Evolutionary conservation across 2,797 vertebrate species (phyloP).

Genomic region (Galago senegalensis): DNA sequence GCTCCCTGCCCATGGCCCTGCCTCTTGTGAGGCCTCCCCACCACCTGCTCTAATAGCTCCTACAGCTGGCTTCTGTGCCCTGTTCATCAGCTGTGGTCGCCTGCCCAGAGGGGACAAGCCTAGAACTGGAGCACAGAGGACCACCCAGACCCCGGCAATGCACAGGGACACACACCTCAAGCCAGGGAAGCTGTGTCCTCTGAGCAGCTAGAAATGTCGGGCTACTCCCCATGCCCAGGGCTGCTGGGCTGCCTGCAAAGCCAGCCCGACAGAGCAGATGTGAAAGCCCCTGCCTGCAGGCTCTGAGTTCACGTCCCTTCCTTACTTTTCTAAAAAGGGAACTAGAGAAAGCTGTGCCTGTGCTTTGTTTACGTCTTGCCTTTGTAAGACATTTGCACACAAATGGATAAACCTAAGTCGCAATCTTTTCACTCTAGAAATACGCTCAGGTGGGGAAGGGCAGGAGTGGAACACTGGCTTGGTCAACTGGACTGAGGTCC

Average conservation of each 20-base stretch:
- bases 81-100: not conserved
- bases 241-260: not conserved
- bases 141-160: not conserved
- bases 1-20: not conserved
- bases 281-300: not conserved
- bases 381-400: not conserved
- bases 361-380: not conserved
- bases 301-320: not conserved
- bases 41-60: not conserved
- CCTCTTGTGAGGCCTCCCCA: not conserved
- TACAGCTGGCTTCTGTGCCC: accelerated
- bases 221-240: not conserved
- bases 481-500: not conserved
- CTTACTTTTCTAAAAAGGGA: not conserved
- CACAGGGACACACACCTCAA: not conserved
- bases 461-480: too few relatives aligned
- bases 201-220: not conserved
- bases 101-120: not conserved
- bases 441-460: not conserved
- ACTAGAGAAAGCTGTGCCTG: not conserved
- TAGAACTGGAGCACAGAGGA: not conserved
- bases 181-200: not conserved
- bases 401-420: not conserved
- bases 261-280: not conserved
- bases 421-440: not conserved